These are phyloP conservation scores for Petrocephalus microphthalmus DNA, from an alignment of 2,113 vertebrate species.

Conservation along the genomic window DNA sequence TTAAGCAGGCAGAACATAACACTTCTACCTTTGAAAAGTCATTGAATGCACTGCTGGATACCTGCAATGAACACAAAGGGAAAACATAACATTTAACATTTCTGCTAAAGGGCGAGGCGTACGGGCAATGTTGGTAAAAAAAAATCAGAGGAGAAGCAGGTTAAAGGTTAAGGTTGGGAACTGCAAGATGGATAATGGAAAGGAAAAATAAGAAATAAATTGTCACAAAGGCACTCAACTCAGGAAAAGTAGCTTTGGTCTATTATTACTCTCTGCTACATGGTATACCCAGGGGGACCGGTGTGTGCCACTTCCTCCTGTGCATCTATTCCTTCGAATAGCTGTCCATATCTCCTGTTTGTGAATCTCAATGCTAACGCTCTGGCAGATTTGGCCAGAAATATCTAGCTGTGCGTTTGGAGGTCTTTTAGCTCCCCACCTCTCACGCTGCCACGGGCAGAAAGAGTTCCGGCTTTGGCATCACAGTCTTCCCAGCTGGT, in stretches of 20 bases:
- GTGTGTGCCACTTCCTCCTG: not conserved
- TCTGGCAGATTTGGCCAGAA: not conserved
- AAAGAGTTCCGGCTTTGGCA: not conserved
- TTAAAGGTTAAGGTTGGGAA: not conserved
- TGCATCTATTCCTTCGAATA: too few species aligned
- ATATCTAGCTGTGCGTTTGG: not conserved
- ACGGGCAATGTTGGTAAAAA: not conserved
- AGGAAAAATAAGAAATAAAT: not conserved
- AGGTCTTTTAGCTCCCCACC: not conserved
- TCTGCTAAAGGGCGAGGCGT: not conserved
- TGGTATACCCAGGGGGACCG: not conserved
- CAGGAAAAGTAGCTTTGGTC: not conserved
- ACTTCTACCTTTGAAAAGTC: not conserved
- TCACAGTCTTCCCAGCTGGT: not conserved
- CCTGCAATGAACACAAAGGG: not conserved
- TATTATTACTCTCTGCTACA: not conserved
- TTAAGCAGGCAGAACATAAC: too few species aligned
- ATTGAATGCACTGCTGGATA: not conserved
- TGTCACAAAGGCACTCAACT: not conserved
- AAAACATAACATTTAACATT: not conserved
- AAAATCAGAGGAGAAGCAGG: not conserved
- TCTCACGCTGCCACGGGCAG: not conserved
- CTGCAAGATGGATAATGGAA: not conserved
- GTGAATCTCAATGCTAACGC: not conserved
- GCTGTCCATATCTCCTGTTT: not conserved